Evolutionary conservation across 2,888 invertebrate species (phyloP).

Genomic region (Phorcus lineatus): DNA sequence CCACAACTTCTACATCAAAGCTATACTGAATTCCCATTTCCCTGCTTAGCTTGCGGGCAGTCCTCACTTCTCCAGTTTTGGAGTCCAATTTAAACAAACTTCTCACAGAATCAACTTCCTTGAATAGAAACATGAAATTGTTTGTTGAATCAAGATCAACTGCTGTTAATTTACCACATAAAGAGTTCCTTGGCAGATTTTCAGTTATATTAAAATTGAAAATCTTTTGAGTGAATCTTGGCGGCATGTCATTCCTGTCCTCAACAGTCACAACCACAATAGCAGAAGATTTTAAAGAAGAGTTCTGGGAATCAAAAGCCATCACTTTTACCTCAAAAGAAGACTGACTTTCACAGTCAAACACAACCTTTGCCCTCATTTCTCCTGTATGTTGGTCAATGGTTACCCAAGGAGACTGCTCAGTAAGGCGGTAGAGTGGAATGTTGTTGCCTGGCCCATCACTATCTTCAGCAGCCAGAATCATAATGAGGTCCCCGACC

Average conservation of each 20-base stretch:
- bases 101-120: background rate
- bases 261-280: conserved; percentile 92
- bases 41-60: conserved; percentile 87
- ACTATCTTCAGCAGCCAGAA: background rate
- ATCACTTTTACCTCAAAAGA: conserved; percentile 89
- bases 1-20: conserved; percentile 88
- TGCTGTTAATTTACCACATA: conserved; percentile 38
- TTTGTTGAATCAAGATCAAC: conserved; percentile 40
- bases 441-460: conserved; percentile 25
- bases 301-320: conserved; percentile 84
- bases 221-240: conserved; percentile 30
- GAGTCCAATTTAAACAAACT: conserved; percentile 80
- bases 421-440: conserved; percentile 18
- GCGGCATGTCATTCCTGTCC: conserved; percentile 50
- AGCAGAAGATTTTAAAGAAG: conserved; percentile 86
- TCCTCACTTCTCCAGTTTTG: conserved; percentile 87
- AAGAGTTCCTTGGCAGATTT: conserved; percentile 27
- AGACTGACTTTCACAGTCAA: conserved; percentile 77
- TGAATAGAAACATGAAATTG: conserved; percentile 35
- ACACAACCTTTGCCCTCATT: conserved; percentile 48
- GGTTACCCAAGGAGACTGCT: conserved; percentile 39
- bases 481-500: conserved; percentile 30
- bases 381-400: conserved; percentile 47
- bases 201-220: conserved; percentile 35
- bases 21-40: conserved; percentile 91